phyloP scores from a whole-genome alignment of 2,797 vertebrate species.

The Acanthis flammea region DNA sequence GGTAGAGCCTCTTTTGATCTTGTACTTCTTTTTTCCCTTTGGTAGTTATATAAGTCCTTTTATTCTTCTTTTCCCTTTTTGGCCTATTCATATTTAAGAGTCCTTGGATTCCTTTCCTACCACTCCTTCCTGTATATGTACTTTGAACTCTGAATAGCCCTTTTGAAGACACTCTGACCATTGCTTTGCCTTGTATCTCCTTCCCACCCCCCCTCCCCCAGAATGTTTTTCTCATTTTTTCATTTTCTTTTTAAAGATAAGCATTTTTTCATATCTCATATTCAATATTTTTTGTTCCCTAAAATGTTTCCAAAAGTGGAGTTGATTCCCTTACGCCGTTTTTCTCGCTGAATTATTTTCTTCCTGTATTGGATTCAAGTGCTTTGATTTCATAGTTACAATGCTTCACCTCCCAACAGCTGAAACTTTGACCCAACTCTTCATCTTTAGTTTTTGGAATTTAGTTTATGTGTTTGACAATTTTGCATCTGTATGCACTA shows the following conservation, averaged over 20 bases:
- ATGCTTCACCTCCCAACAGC: not conserved
- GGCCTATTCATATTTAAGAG: not conserved
- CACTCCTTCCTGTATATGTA: conserved; percentile 15
- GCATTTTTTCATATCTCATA: not conserved
- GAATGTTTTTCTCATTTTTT: not conserved
- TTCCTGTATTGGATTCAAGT: not conserved
- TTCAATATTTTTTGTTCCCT: not conserved
- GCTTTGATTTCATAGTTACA: not conserved
- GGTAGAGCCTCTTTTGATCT: not conserved
- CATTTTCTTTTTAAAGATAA: not conserved
- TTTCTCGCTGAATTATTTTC: not conserved
- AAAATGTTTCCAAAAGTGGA: not conserved
- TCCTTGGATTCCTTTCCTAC: conserved; percentile 24
- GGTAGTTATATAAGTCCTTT: not conserved
- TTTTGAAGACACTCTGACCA: not conserved
- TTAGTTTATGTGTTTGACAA: not conserved
- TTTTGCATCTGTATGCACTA: not conserved
- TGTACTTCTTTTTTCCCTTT: not conserved
- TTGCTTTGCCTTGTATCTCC: not conserved
- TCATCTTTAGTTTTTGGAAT: not conserved
- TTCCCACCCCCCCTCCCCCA: fast-evolving
- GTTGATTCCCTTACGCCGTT: not conserved
- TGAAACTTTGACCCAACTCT: not conserved
- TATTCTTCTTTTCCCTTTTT: conserved; percentile 8
- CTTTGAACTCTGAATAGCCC: conserved; percentile 24